Evolutionary conservation across 2,113 vertebrate genomes (phyloP).

Genomic region (Aspidoscelis tigris): DNA sequence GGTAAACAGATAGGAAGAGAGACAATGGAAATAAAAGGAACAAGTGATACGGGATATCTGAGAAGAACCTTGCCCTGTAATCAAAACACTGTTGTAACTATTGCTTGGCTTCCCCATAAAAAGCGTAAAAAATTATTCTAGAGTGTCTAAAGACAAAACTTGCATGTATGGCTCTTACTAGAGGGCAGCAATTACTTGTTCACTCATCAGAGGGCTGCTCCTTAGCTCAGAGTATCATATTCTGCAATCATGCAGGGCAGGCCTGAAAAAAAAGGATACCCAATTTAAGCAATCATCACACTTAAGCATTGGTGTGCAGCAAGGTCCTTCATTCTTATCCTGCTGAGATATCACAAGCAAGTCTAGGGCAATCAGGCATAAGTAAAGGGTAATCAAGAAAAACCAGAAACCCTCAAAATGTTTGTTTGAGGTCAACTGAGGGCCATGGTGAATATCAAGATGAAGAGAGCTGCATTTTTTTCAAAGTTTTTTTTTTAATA

Average conservation of each 20-base stretch:
- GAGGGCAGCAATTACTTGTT: neutral
- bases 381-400: neutral
- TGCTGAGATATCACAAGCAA: constrained; percentile 24
- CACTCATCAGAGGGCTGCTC: constrained; percentile 1
- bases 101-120: neutral
- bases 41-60: too few relatives aligned
- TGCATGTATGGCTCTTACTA: neutral
- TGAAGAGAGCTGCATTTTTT: neutral
- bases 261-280: constrained; percentile 21
- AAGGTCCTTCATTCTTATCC: constrained; percentile 26
- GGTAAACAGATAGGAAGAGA: too few relatives aligned
- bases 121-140: neutral
- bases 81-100: too few relatives aligned
- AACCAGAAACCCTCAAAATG: neutral
- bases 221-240: neutral
- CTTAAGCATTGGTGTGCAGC: neutral
- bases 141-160: neutral
- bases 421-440: constrained; percentile 50
- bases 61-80: too few relatives aligned
- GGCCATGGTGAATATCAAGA: constrained; percentile 18
- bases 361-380: constrained; percentile 46
- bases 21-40: too few relatives aligned
- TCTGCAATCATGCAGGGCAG: neutral
- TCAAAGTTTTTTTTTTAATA: constrained; percentile 9
- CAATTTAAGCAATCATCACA: constrained; percentile 46